Conservation (phyloP, 1,140 invertebrate species). For the Diprion similis region DNA sequence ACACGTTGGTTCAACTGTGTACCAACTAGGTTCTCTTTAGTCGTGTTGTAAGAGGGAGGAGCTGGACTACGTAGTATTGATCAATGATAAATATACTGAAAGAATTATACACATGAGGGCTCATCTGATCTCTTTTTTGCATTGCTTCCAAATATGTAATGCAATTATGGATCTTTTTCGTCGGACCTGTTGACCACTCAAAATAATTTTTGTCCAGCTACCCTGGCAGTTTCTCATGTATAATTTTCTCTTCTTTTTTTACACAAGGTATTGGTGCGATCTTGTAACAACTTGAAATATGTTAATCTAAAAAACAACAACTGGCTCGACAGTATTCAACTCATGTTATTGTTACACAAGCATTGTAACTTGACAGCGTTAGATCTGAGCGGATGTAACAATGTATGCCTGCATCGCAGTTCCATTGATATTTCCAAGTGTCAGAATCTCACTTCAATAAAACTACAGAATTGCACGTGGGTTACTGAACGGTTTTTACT, state of each 20-base stretch:
- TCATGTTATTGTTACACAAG: conserved; percentile 26
- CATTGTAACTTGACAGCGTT: conserved; percentile 22
- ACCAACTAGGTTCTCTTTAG: too few species aligned
- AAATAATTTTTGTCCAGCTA: background rate
- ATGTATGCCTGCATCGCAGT: conserved; percentile 16
- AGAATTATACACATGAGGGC: background rate
- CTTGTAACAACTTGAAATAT: conserved; percentile 20
- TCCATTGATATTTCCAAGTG: conserved; percentile 30
- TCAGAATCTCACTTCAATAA: conserved; percentile 28
- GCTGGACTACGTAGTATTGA: background rate
- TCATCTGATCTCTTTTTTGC: too few species aligned
- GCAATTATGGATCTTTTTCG: too few species aligned
- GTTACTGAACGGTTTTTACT: conserved; percentile 18
- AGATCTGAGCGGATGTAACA: conserved; percentile 35
- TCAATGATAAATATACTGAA: background rate
- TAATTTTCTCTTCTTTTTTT: background rate
- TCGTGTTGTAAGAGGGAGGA: too few species aligned
- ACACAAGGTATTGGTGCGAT: conserved; percentile 28
- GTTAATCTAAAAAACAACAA: conserved; percentile 27
- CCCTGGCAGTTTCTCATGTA: background rate
- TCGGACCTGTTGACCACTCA: too few species aligned
- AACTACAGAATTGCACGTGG: conserved; percentile 24
- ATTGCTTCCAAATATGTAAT: too few species aligned
- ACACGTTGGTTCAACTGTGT: too few species aligned
- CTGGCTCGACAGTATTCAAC: conserved; percentile 27